Base-by-base conservation (phyloP, 2,888 invertebrate genomes). In the Willowsia nigromaculata region DNA sequence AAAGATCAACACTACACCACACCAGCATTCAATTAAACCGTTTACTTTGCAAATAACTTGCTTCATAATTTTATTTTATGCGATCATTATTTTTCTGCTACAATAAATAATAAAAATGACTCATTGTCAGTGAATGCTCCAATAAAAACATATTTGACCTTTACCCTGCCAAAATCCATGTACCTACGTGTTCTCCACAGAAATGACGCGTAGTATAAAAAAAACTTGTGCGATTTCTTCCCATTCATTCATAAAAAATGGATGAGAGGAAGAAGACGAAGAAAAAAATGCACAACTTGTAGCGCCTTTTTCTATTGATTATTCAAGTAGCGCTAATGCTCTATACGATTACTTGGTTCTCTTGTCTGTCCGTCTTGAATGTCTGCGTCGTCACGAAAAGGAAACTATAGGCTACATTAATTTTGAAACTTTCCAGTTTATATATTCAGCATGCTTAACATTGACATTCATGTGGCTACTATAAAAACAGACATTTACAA, bases 31-130 rank as follows among this genome's bases (percentile, higher is more conserved):
- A 74, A 74, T 74, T 74, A 74, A 74, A 74, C 43, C 40, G 65
- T 65, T 65, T 65, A 37, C 65, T 65, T 74, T 43, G 71, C 47
- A 74, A 74, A 74, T 74, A 43, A 47, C 25, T 74, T 43, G 43
- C 18, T 18, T 74, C 15, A 74, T 74, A 43, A 43, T 25, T 47
- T 22, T 25, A 43, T 22, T 15, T 30, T 25, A 65, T 1, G 22
- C 5, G 43, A 74, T 47, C 71, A 43, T 43, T 43, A 74, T 43
- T 43, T 74, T 43, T 74, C 71, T 74, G 27, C 27, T 59, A 22
- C n/a, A 37, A 30, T 65, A 37, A 30, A 74, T 74, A 25, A 74
- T 37, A 22, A 18, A 18, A n/a, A 15, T 47, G 47, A 47, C 47
- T 47, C 11, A 47, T 15, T 9, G 13, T 22, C 22, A 25, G 59